Percentiles rank a stretch among this genome's conserved stretches.
Evolutionary conservation across 2,888 invertebrate genomes (phyloP).

Genomic region (Lacanobia wlatinum): DNA sequence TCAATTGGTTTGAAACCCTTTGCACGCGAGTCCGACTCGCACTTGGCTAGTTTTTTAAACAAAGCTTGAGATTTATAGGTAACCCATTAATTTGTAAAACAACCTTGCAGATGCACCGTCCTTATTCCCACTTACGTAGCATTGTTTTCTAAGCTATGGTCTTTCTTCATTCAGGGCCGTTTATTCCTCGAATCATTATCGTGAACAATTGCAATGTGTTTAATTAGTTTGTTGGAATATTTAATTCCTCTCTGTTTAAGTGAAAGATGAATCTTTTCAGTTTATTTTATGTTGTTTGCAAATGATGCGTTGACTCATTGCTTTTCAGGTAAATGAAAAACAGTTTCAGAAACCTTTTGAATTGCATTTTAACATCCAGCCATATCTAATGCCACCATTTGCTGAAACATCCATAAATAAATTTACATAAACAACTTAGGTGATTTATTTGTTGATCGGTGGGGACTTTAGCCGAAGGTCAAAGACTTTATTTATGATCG

Average conservation of each 20-base stretch:
- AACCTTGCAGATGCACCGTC: constrained; percentile 12
- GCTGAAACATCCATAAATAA: constrained; percentile 25
- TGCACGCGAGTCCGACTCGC: no score
- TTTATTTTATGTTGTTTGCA: no score
- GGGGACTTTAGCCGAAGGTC: constrained; percentile 69
- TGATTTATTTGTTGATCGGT: constrained; percentile 65
- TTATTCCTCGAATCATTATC: constrained; percentile 5
- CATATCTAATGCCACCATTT: constrained; percentile 20
- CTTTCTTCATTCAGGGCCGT: background rate
- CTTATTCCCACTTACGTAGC: constrained; percentile 25
- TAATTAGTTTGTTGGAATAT: constrained; percentile 1
- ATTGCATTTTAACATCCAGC: constrained; percentile 2
- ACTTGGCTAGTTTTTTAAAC: no score
- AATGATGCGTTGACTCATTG: no score
- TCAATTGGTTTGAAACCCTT: no score
- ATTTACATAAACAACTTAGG: constrained; percentile 61
- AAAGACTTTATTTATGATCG: constrained; percentile 74
- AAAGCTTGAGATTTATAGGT: constrained; percentile 30
- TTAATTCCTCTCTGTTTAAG: background rate
- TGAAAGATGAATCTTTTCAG: background rate
- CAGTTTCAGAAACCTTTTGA: background rate
- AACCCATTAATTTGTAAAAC: constrained; percentile 51
- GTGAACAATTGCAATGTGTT: background rate
- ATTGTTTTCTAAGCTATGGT: constrained; percentile 3
- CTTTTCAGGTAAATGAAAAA: background rate